Base-by-base conservation (phyloP, 2,888 invertebrate species). In the Drosophila silvestris region DNA sequence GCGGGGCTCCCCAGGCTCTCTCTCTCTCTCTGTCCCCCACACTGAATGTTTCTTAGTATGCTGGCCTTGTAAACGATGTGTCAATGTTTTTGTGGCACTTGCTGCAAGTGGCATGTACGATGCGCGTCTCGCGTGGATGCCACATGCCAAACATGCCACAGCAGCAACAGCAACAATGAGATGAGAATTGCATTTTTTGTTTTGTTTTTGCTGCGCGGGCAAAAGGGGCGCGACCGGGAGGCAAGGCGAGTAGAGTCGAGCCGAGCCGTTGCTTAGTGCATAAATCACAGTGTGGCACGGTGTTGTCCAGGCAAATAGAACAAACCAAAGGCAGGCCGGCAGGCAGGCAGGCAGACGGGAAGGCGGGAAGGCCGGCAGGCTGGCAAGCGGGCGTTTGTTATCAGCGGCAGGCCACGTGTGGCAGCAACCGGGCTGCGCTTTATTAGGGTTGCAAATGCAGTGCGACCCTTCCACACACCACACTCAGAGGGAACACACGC, bases 361-460 rank as follows among this genome's bases (percentile, higher is more conserved):
- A 33, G 30, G 22, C 44, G 33, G 44, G 5, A n/a, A 47, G 51
- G 16, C 58, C 5, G 64, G 44, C 59, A 47, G 39, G 47, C 64
- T 6, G 51, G 32, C 52, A 41, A 52, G 44, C 35, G 44, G 58
- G 66, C 69, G 52, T 63, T 67, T 75, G 75, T 77, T 88, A 85
- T 88, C 85, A 86, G 79, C 51, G 86, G 69, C 80, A 30, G 32
- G 86, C 74, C 85, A 85, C 83, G 81, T 85, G 83, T 87, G 79
- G 72, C 83, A 69, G 79, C 32, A 51, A 59, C 28, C 62, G 67
- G 54, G 26, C 56, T 44, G 60, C 70, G 74, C 81, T 85, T 85
- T 88, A 84, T 84, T 85, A 85, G 85, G 85, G 85, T 85, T 85
- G 85, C 89, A 85, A 79, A 80, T 83, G 85, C 83, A 83, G 62